phyloP scores from a whole-genome alignment of 2,113 vertebrate genomes.

The Lathamus discolor region DNA sequence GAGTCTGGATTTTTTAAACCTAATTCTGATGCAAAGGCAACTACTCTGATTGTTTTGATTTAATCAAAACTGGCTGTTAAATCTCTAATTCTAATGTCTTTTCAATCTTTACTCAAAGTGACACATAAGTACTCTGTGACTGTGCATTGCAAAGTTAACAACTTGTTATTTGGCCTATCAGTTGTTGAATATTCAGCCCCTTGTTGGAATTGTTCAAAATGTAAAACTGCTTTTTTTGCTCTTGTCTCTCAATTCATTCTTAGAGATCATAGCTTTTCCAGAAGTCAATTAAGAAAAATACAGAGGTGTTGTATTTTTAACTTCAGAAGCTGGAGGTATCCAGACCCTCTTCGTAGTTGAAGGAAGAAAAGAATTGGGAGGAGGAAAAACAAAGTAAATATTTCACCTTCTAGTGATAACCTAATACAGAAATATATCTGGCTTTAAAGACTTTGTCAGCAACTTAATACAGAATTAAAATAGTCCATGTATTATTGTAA shows the following conservation, averaged over 20 bases:
- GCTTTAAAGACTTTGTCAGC: not conserved
- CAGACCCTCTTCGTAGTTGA: conserved; percentile 19
- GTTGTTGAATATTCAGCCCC: conserved; percentile 64
- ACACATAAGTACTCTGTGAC: conserved; percentile 58
- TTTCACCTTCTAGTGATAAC: conserved; percentile 8
- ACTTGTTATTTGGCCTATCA: conserved; percentile 71
- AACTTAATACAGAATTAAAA: not conserved
- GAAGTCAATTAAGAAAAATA: conserved; percentile 62
- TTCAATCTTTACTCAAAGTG: conserved; percentile 68
- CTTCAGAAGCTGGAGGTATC: conserved; percentile 39
- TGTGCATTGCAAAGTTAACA: conserved; percentile 66
- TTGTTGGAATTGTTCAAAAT: conserved; percentile 66
- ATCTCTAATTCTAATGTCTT: conserved; percentile 65
- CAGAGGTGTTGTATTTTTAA: conserved; percentile 44
- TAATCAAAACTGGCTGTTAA: conserved; percentile 64
- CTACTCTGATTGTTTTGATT: conserved; percentile 61
- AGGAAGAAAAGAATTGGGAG: conserved; percentile 23
- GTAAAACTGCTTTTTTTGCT: conserved; percentile 63
- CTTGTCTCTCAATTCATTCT: conserved; percentile 62
- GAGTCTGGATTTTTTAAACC: not conserved
- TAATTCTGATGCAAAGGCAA: conserved; percentile 52
- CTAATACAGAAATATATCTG: not conserved
- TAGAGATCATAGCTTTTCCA: conserved; percentile 50
- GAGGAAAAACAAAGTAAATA: conserved; percentile 25
- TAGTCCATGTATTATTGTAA: not conserved